These are phyloP conservation scores for Peromyscus attwateri DNA, from an alignment of 2,797 vertebrate genomes.

Conservation along the genomic window DNA sequence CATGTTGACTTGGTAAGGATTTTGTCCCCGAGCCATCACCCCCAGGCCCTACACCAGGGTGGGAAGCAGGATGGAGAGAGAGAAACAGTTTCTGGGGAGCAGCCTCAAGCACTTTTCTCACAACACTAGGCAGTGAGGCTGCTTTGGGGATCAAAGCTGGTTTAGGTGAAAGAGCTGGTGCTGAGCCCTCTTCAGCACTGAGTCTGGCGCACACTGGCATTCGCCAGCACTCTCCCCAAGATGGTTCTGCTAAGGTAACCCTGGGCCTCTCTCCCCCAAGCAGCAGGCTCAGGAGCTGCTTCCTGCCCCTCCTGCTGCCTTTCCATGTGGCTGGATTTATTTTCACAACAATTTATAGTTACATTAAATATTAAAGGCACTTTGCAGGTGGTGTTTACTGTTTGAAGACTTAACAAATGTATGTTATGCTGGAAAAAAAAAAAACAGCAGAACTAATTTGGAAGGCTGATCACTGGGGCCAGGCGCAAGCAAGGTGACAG, in stretches of 20 bases:
- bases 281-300: neutral
- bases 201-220: accelerated
- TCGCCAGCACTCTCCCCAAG: too few species aligned
- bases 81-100: accelerated
- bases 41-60: neutral
- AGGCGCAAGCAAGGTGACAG: neutral
- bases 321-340: conserved; percentile 70
- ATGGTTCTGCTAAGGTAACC: neutral
- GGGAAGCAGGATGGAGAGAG: neutral
- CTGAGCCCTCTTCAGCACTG: neutral
- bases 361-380: conserved; percentile 78
- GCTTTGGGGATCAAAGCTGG: neutral
- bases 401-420: conserved; percentile 72
- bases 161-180: neutral
- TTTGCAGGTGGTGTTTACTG: conserved; percentile 82
- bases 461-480: conserved; percentile 34
- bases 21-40: neutral
- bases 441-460: conserved; percentile 48
- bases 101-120: accelerated
- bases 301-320: conserved; percentile 48
- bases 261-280: accelerated
- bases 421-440: neutral
- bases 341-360: conserved; percentile 77
- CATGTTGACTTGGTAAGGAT: neutral
- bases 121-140: neutral